These are phyloP conservation scores for Neotoma lepida DNA, from an alignment of 2,113 vertebrate genomes.

Conservation along the genomic window DNA sequence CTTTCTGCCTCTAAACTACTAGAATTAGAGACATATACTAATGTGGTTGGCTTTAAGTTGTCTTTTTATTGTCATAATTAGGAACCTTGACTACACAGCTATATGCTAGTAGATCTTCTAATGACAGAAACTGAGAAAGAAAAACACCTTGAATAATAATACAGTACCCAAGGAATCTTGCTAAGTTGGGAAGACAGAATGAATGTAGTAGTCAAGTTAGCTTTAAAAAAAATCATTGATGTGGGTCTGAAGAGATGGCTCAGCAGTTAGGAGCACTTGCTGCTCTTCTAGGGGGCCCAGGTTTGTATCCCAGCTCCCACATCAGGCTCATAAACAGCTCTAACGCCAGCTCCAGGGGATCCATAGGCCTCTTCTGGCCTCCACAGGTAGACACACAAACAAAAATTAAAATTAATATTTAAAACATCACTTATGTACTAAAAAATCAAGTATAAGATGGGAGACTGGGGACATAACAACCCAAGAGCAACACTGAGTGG, in stretches of 20 bases:
- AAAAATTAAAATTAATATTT: neutral
- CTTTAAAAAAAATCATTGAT: neutral
- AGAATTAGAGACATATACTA: neutral
- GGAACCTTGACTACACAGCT: neutral
- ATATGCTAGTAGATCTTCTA: neutral
- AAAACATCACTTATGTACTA: neutral
- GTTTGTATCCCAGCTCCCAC: neutral
- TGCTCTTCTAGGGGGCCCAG: neutral
- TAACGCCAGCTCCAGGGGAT: neutral
- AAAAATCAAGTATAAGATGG: neutral
- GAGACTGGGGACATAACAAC: neutral
- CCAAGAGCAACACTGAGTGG: neutral
- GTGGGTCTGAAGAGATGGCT: neutral
- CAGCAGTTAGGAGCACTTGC: neutral
- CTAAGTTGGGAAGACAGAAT: constrained; percentile 19
- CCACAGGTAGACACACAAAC: neutral
- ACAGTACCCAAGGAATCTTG: neutral
- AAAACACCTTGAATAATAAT: constrained; percentile 33
- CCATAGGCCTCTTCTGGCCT: neutral
- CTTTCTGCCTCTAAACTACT: too few species aligned
- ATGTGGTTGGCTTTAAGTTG: neutral
- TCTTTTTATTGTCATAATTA: constrained; percentile 45
- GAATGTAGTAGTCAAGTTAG: constrained; percentile 30
- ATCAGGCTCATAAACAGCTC: neutral
- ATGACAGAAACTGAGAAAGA: constrained; percentile 3